Base-by-base conservation (phyloP, 2,113 vertebrate genomes). In the Brachyhypopomus gauderio region DNA sequence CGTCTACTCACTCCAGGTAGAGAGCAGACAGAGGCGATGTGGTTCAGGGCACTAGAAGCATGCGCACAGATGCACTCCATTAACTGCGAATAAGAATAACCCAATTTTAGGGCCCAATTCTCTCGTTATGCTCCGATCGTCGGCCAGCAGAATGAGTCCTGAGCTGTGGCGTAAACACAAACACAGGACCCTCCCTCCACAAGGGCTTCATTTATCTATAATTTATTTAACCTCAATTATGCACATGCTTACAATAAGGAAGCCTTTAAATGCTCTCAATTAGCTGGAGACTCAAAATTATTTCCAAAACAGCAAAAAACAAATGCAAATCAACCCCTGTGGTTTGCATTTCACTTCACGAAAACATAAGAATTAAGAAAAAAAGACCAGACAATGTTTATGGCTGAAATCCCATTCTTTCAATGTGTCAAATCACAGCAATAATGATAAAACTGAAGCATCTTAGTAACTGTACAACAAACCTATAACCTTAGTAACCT, bases 171-270 rank as follows among this genome's bases (percentile, higher is more conserved):
- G 14, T 27, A 16, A 30, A 58, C 16, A n/a, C 36, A 81, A 80
- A 81, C 72, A 59, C 62, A n/a, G 16, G 8, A 23, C 75, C 19
- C n/a, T 67, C 58, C 25, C 30, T 22, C 19, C 17, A 2, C 72
- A 81, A 56, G 62, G 38, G 12, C 19, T 59, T 83, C 79, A 79
- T 70, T 80, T 62, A 77, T 83, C 58, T 52, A 72, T 83, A 78
- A 80, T 85, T 81, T 25, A 85, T 72, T 80, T 34, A 75, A 64
- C 75, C 67, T 80, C 67, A 80, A 60, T 83, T 78, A 81, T 71
- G 27, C 71, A 75, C 85, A 75, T 78, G 48, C 55, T 72, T 74
- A 69, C 27, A 64, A 85, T 66, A 34, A 48, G 69, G 59, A 85
- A 83, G 81, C 77, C 75, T 78, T 85, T 67, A 78, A 81, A 86